phyloP scores from a whole-genome alignment of 2,797 vertebrate species.

The Malacoraja senta region DNA sequence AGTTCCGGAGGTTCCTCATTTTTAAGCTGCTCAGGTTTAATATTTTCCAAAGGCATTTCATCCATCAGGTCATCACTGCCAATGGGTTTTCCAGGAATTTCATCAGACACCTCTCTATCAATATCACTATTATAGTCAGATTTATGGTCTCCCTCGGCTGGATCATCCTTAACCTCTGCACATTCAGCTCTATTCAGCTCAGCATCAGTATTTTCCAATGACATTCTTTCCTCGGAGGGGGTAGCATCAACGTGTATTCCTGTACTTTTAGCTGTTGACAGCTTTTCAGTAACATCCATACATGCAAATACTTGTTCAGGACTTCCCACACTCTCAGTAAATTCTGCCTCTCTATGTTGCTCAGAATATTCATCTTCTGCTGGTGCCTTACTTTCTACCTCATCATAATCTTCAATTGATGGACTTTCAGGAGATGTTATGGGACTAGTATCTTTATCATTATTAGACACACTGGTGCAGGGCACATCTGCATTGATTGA shows the following conservation, averaged over 20 bases:
- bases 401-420: conserved; percentile 42
- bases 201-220: not conserved
- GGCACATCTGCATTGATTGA: not conserved
- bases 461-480: not conserved
- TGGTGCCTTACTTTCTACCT: conserved; percentile 43
- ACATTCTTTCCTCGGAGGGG: not conserved
- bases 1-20: not conserved
- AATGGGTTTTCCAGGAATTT: not conserved
- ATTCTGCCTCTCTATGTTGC: not conserved
- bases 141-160: conserved; percentile 40
- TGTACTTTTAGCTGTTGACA: not conserved
- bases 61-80: not conserved
- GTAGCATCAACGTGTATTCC: not conserved
- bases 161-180: conserved; percentile 41
- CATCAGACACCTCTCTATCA: not conserved
- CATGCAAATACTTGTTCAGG: not conserved
- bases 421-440: conserved; percentile 40
- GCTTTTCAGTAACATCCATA: not conserved
- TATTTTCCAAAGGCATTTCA: not conserved
- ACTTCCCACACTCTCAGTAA: not conserved
- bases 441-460: not conserved
- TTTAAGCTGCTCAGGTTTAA: not conserved
- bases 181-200: conserved; percentile 42
- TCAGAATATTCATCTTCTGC: conserved; percentile 39
- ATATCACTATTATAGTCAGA: not conserved